Base-by-base conservation (phyloP, 2,888 invertebrate species). In the Nymphalis urticae region DNA sequence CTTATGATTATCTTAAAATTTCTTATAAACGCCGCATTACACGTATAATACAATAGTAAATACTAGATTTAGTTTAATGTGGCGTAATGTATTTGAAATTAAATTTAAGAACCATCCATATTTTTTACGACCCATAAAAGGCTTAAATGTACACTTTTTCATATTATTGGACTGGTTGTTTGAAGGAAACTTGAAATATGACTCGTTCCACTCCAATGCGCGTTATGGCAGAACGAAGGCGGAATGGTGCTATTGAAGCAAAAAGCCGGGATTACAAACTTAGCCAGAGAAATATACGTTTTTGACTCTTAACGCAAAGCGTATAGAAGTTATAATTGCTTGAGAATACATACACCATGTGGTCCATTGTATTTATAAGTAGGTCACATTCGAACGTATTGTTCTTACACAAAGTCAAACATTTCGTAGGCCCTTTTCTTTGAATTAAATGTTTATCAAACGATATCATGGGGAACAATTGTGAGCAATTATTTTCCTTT, bases 221-320 rank as follows among this genome's bases (percentile, higher is more conserved):
- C 69, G 54, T 65, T 67, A 70, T 54, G 64, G 60, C 66, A 59
- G 51, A 67, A 62, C 66, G 66, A 71, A 68, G 36, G 51, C 71
- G 68, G 51, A 69, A 69, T 64, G 62, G 70, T 63, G 58, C 72
- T 56, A 72, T 68, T 70, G 65, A 70, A 70, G 67, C 65, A 66
- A 68, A 72, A 70, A 72, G 63, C 65, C 67, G 68, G 71, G 48
- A 63, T 60, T 64, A 59, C 62, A 48, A 72, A 70, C 81, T 51
- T 42, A 59, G 21, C 50, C 48, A 9, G 5, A 48, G 54, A 48
- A 9, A 7, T 27, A 47, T 59, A 64, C 62, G 58, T 67, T 69
- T 70, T 64, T 64, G 42, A 64, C 42, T 32, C 64, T 69, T 72
- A 67, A 50, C 17, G 1, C 60, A 24, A 21, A 7, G 48, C 13